Base-by-base conservation (phyloP, 2,888 invertebrate genomes). In the Boloria euphrosyne region DNA sequence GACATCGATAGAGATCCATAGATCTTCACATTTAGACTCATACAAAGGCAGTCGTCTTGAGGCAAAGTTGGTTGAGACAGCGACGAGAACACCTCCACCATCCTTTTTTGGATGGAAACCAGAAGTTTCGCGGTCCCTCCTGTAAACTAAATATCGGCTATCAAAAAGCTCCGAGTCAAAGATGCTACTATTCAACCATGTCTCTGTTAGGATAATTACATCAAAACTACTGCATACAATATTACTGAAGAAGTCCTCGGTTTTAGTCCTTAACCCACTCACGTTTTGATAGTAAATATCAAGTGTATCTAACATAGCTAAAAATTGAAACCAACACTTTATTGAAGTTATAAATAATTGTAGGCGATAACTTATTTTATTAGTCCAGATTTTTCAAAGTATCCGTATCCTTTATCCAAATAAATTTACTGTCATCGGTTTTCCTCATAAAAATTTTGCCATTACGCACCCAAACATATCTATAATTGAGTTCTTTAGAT, bases 381-480 rank as follows among this genome's bases (percentile, higher is more conserved):
- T 22, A 22, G 22, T 22, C 22, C 22, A 22, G 22, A 22, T 22
- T 22, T 22, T 22, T 22, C 22, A 22, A 22, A 2, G 22, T 22
- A 22, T 22, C 3, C 22, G 22, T 58, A 50, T 63, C 65, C 60
- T 67, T 66, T n/a, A 73, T 65, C 38, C 43, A 51, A 2, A 69
- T 61, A 3, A 58, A 63, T 22, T 66, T 59, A 14, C 38, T 38
- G 22, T 22, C 22, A 57, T 71, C 70, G 38, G 67, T 52, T 49
- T 71, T 75, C 10, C 70, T 54, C 46, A 65, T 69, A 58, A 65
- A 68, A 17, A 71, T 22, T 22, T 22, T 22, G 0, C 76, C 77
- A 54, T 74, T 72, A 1, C 75, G 72, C 4, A 78, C 64, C 75
- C 75, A 76, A 1, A 76, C 72, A 53, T 71, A 76, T 58, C 73